Evolutionary conservation across 2,113 vertebrate species (phyloP), one percentile per base, ranked within the genome.

Genomic region (Saguinus midas): DNA sequence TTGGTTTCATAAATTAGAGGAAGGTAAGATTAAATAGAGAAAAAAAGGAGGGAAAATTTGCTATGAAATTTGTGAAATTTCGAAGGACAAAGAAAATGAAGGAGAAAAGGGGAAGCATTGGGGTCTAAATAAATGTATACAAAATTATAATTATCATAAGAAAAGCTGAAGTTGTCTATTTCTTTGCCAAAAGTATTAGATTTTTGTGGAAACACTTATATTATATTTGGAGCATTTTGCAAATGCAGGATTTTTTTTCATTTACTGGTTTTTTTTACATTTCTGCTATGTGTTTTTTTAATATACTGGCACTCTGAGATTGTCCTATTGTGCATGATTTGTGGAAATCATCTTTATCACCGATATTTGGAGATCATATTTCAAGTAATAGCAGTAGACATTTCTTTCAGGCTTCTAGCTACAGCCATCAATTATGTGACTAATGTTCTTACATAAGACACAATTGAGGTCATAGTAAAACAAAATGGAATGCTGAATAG

Each of bases 391-490:
- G 83, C 32, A 75, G 3, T 35, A 73, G 27, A 85, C 57, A 6
- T 57, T 85, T 72, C 90, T 52, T 78, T 84, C 21, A 45, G 25
- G 52, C 48, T 29, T 95, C 66, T 6, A 0, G 94, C 79, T 76
- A 35, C 14, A 87, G 72, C 27, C 58, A 95, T 89, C 57, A 43
- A 12, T 70, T 64, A 68, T 5, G 79, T 90, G 2, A 3, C 88
- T 79, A 79, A 83, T 84, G 87, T 43, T 64, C 48, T 89, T 97
- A 95, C 1, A 13, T 1, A 64, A 94, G 57, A n/a, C 75, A 95
- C 70, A 43, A 0, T 23, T 37, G 0, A 96, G 0, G 48, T 68
- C 66, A 94, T 9, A 29, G 1, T 66, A 85, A 66, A 91, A 91
- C 5, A 14, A 91, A 94, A 72, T 8, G 64, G 18, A 87, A 73